A percentile compares a stretch with the other conserved stretches of the same genome.
phyloP scores from a whole-genome alignment of 2,797 vertebrate genomes.

The Mycteria americana region DNA sequence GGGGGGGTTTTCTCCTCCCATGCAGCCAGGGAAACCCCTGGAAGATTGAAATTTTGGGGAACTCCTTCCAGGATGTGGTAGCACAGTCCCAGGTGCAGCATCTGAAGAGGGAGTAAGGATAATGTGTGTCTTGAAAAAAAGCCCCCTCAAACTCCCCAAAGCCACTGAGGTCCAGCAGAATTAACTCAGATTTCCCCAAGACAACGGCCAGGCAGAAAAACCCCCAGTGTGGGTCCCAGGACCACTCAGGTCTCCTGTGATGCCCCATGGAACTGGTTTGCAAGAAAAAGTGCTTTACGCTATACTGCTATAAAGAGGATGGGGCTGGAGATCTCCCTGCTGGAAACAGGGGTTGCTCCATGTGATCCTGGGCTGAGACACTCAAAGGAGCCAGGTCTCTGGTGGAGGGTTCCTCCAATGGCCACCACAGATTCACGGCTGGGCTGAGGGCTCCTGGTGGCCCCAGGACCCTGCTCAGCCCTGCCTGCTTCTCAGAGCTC shows the following conservation, averaged over 20 bases:
- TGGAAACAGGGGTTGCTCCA: neutral
- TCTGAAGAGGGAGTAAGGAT: neutral
- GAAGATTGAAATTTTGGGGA: neutral
- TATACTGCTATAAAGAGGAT: neutral
- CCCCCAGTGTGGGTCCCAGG: neutral
- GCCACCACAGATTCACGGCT: fast-evolving
- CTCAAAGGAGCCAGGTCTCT: neutral
- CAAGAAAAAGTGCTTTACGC: neutral
- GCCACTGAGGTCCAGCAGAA: neutral
- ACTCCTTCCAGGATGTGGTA: neutral
- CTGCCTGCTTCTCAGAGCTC: neutral
- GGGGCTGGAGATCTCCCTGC: neutral
- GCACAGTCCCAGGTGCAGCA: neutral
- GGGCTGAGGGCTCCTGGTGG: neutral
- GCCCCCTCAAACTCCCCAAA: neutral
- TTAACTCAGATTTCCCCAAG: neutral
- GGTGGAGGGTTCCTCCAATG: neutral
- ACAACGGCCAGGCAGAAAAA: neutral
- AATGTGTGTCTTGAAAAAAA: neutral
- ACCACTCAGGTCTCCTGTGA: neutral
- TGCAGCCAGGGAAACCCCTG: fast-evolving
- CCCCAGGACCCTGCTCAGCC: neutral
- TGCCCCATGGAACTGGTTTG: no score
- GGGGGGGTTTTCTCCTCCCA: neutral
- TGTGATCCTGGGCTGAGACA: neutral